Evolutionary conservation across 2,888 invertebrate genomes (phyloP), one percentile per base, ranked within the genome.

Genomic region (Linyphia triangularis): DNA sequence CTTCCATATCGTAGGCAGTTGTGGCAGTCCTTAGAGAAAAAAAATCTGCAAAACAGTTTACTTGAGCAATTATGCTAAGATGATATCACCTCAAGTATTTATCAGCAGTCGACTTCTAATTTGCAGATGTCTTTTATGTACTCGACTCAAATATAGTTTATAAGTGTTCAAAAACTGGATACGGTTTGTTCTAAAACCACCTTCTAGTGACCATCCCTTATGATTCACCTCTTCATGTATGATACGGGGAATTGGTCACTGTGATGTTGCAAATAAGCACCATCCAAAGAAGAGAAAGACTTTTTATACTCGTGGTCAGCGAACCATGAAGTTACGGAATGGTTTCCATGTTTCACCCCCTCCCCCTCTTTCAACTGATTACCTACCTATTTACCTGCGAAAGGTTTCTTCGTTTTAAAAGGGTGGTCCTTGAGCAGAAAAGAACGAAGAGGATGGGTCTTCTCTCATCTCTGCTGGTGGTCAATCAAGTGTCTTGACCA

Each of bases 241-340:
- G 51, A 51, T 51, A n/a, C 51, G 16, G 51, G 51, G 51, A n/a
- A 16, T 51, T 37, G 19, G 40, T 26, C 13, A 37, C 26, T 59
- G 37, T n/a, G n/a, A n/a, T n/a, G 63, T 69, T 57, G 63, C 72
- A 75, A 88, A 88, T 67, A 24, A 59, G 81, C 73, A 82, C 28
- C 81, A 73, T 65, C 81, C n/a, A 61, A 73, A 81, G 73, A 57
- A 37, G 81, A 51, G 81, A 37, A 26, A 81, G 67, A 81, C 67
- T 67, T 81, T 88, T 88, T 88, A 88, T 88, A 88, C 73, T 72
- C 67, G 59, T 57, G 81, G 7, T 51, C 86, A 75, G 28, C 59
- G 59, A 67, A 88, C 86, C 86, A 67, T 88, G 81, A 65, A 77
- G 63, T 28, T 19, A 33, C 82, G 61, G 57, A 37, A 72, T 28